Base-by-base conservation (phyloP, 1,140 invertebrate species). In the Dryas iulia region DNA sequence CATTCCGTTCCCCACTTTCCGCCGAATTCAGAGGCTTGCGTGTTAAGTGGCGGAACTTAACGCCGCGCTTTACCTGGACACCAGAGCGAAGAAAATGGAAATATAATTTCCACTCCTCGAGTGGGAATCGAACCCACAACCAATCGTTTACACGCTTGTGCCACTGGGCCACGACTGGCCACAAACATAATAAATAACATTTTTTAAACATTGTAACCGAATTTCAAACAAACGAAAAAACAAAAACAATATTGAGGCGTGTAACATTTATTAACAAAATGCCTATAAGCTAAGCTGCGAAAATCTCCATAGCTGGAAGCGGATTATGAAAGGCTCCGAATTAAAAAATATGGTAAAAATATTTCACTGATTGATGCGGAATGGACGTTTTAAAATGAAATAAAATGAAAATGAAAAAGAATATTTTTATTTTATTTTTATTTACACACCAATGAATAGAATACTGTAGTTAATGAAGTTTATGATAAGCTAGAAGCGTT, bases 201-300 rank as follows among this genome's bases (percentile, higher is more conserved):
- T n/a, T n/a, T n/a, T n/a, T 14, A 4, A 7, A 18, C 6, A 47
- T 47, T 18, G 18, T 1, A 21, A 47, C n/a, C 10, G 39, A 8
- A 47, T 47, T 10, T 8, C 6, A 47, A 47, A 47, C 18, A 21
- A 47, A n/a, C n/a, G n/a, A n/a, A n/a, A n/a, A n/a, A n/a, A n/a
- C n/a, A n/a, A 21, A 47, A 47, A 47, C 14, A 47, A 47, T 47
- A 47, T 21, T 47, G 39, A 8, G 7, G 39, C 39, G 39, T 47
- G n/a, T 21, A 47, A 47, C 39, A 47, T 47, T 47, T 21, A 47
- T 21, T 47, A 21, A 47, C 39, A 47, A 47, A 47, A 47, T 47
- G 14, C 39, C 39, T 47, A 47, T 47, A 47, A 47, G 39, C 39
- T 47, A 47, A 47, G 39, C 39, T 47, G 39, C 14, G 39, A 47